Evolutionary conservation across 2,113 vertebrate genomes (phyloP).

Genomic region (Atractosteus spatula): DNA sequence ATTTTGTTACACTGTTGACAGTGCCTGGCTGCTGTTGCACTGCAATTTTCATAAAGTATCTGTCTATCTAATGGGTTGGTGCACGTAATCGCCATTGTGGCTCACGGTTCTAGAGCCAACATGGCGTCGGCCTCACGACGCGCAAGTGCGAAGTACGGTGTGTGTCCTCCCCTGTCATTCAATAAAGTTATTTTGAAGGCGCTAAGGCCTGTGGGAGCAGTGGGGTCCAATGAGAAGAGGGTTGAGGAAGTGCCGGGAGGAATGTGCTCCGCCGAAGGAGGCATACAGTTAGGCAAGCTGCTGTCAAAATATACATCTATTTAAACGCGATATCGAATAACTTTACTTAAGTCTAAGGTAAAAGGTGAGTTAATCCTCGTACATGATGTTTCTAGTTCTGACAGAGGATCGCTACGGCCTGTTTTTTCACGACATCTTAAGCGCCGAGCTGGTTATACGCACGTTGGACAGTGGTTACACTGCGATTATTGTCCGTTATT

Average conservation of each 20-base stretch:
- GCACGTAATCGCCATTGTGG: not conserved
- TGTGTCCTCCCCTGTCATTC: constrained; percentile 5
- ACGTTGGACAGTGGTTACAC: no score
- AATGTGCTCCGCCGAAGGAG: not conserved
- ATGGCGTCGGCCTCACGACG: not conserved
- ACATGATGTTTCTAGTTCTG: not conserved
- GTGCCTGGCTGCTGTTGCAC: no score
- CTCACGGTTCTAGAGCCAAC: not conserved
- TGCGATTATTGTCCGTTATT: no score
- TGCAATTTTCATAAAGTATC: no score
- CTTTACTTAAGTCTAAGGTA: not conserved
- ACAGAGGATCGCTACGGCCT: no score
- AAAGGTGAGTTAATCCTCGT: not conserved
- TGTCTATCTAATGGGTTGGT: no score
- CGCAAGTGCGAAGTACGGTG: not conserved
- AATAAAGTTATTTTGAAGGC: constrained; percentile 32
- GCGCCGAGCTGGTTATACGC: no score
- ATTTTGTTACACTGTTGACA: no score
- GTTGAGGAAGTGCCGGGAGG: constrained; percentile 7
- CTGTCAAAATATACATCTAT: not conserved
- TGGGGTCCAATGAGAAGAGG: constrained; percentile 1
- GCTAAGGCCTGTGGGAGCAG: constrained; percentile 9
- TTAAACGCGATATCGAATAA: not conserved
- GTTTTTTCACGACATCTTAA: no score
- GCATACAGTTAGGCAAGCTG: not conserved